These are phyloP conservation scores for Argopecten irradians DNA, from an alignment of 1,140 invertebrate genomes.

Conservation along the genomic window DNA sequence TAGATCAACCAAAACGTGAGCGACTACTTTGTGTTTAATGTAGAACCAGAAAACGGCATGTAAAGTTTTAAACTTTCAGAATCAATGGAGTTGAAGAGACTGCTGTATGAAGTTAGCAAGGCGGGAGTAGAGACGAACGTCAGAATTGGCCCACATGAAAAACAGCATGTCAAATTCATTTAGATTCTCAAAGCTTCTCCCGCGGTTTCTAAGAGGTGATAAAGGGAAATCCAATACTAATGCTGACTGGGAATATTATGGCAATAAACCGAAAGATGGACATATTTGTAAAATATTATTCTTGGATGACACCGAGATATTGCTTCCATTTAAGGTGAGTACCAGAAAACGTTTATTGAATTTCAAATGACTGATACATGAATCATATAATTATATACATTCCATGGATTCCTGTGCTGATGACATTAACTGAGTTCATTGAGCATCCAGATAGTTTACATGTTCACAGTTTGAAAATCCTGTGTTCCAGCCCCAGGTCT, in stretches of 20 bases:
- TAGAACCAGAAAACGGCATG: neutral
- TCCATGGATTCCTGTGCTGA: too few relatives aligned
- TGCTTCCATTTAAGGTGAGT: constrained; percentile 66
- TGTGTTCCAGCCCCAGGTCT: too few relatives aligned
- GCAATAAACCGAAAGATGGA: constrained; percentile 46
- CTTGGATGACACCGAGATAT: constrained; percentile 66
- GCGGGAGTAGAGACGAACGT: constrained; percentile 13
- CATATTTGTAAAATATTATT: constrained; percentile 59
- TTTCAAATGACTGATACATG: too few relatives aligned
- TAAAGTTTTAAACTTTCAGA: neutral
- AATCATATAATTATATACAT: too few relatives aligned
- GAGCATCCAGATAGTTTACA: too few relatives aligned
- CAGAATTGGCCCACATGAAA: neutral
- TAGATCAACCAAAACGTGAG: neutral
- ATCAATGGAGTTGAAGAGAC: constrained; percentile 15
- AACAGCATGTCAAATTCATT: neutral
- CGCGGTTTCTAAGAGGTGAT: constrained; percentile 62
- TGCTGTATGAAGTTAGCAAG: neutral
- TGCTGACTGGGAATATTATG: constrained; percentile 35
- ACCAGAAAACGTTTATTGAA: too few relatives aligned
- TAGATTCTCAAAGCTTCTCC: constrained; percentile 62
- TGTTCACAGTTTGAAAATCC: too few relatives aligned
- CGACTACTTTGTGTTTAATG: neutral
- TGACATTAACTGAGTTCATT: too few relatives aligned
- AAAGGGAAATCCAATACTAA: constrained; percentile 49